Evolutionary conservation across 2,888 invertebrate species (phyloP).

Genomic region (Bruchidius siliquastri): DNA sequence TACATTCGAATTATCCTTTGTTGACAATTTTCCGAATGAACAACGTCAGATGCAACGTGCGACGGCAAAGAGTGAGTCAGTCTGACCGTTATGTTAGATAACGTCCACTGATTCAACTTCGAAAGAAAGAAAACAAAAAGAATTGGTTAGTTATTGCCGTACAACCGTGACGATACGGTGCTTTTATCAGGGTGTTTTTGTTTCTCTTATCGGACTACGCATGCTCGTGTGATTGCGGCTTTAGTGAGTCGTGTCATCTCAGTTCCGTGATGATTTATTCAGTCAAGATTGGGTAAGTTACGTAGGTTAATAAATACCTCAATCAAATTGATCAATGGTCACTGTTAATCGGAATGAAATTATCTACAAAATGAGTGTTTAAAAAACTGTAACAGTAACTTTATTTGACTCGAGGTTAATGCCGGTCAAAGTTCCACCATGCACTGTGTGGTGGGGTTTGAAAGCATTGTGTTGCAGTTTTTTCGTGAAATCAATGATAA

Average conservation of each 20-base stretch:
- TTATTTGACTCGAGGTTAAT: no score
- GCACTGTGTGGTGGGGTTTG: no score
- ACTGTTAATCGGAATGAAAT: no score
- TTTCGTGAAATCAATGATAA: no score
- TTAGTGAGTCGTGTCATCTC: neutral
- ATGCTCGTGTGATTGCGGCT: neutral
- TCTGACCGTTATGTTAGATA: neutral
- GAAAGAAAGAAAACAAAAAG: neutral
- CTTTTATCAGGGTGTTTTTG: neutral
- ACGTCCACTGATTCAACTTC: neutral
- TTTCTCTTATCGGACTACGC: neutral
- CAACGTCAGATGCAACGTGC: neutral
- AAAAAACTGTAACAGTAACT: no score
- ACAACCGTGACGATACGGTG: neutral
- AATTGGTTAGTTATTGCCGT: neutral
- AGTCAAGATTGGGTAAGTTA: no score
- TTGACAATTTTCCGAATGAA: neutral
- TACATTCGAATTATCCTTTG: neutral
- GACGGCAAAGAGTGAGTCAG: neutral
- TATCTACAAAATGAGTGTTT: no score
- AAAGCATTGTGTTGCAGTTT: no score
- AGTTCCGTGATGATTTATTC: neutral
- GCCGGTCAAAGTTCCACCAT: no score
- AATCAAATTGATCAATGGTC: no score
- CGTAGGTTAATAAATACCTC: no score